Percentiles rank a stretch among this genome's conserved stretches.
These are phyloP conservation scores for Drosophila pseudoananassae DNA, from an alignment of 1,140 invertebrate genomes.

Conservation along the genomic window DNA sequence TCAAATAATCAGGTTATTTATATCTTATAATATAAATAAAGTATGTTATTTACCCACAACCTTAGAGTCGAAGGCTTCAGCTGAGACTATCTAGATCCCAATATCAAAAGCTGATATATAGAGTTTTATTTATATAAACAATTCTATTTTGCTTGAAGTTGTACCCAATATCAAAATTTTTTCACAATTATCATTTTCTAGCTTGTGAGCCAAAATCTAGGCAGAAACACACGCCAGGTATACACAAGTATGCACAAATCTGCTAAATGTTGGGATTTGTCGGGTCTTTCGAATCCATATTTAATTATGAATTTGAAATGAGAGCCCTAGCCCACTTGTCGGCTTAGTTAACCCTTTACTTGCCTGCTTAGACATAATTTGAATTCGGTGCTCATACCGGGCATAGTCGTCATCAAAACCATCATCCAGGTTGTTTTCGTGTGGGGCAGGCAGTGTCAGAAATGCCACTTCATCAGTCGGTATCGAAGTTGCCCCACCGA, in stretches of 20 bases:
- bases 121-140: too few relatives aligned
- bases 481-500: constrained; percentile 48
- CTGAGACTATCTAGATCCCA: too few relatives aligned
- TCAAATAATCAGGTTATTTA: too few relatives aligned
- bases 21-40: too few relatives aligned
- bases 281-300: constrained; percentile 60
- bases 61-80: too few relatives aligned
- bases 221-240: neutral
- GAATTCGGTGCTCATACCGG: constrained; percentile 61
- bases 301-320: constrained; percentile 57
- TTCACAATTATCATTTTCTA: neutral
- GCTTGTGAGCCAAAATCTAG: neutral
- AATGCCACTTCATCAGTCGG: constrained; percentile 81
- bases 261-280: constrained; percentile 57
- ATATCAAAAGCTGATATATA: too few relatives aligned
- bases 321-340: constrained; percentile 1
- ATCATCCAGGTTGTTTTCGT: constrained; percentile 13
- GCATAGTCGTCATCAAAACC: constrained; percentile 36
- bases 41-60: too few relatives aligned
- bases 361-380: constrained; percentile 70
- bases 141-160: too few relatives aligned
- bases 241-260: constrained; percentile 52
- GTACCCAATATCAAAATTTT: neutral
- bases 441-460: constrained; percentile 42
- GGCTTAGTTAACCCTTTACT: constrained; percentile 31